Percentiles rank a stretch among this genome's conserved stretches.
Evolutionary conservation across 2,113 vertebrate species (phyloP).

Genomic region (Eclectus roratus): DNA sequence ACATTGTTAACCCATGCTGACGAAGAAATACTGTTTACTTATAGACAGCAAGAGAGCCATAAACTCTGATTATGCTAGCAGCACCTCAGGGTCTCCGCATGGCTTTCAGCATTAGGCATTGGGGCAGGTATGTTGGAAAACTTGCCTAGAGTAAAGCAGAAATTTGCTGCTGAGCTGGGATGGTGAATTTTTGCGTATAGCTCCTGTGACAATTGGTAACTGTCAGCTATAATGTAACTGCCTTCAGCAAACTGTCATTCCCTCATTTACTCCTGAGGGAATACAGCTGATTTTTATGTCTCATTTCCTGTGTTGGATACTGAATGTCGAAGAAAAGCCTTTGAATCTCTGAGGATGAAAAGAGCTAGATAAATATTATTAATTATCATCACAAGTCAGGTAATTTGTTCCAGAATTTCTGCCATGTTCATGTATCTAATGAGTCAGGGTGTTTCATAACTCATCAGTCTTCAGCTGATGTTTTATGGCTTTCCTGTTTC

Average conservation of each 20-base stretch:
- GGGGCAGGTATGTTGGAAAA: not conserved
- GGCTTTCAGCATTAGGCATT: not conserved
- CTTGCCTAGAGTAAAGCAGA: constrained; percentile 14
- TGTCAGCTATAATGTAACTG: not conserved
- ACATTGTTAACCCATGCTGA: not conserved
- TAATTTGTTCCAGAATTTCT: constrained; percentile 27
- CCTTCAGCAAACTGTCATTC: not conserved
- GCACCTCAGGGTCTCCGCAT: not conserved
- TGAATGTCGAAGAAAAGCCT: not conserved
- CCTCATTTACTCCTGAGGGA: not conserved
- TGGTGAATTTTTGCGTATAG: not conserved
- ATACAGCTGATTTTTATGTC: not conserved
- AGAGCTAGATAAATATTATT: constrained; percentile 2
- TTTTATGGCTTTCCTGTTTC: constrained; percentile 13
- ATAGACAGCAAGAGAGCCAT: not conserved
- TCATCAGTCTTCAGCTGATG: constrained; percentile 11
- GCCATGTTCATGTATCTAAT: not conserved
- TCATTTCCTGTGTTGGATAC: not conserved
- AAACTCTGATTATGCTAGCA: not conserved
- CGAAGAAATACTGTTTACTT: not conserved
- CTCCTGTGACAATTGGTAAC: not conserved
- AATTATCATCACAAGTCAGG: not conserved
- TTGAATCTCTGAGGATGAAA: not conserved
- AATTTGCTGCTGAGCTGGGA: not conserved
- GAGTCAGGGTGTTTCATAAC: constrained; percentile 18